Conservation (phyloP, 2,888 invertebrate genomes). For the Caenorhabditis japonica region DNA sequence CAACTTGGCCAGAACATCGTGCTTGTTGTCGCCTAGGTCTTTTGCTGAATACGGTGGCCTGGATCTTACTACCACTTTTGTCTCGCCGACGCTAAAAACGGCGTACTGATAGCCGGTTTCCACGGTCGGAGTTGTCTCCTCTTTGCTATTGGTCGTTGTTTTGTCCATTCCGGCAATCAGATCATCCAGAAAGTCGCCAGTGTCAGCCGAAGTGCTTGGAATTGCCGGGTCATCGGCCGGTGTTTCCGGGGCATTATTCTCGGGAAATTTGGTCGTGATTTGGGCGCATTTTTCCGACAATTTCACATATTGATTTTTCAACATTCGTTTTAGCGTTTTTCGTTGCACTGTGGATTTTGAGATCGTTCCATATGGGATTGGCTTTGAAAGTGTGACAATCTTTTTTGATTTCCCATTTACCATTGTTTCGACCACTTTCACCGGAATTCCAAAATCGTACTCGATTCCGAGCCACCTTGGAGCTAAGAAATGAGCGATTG, state of each 20-base stretch:
- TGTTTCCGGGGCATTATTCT: too few relatives aligned
- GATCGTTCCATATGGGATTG: conserved; percentile 14
- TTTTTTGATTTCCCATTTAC: conserved; percentile 13
- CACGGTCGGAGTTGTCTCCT: too few relatives aligned
- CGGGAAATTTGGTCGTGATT: too few relatives aligned
- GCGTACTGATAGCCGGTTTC: conserved; percentile 32
- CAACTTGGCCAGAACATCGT: not conserved
- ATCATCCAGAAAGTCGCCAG: conserved; percentile 5
- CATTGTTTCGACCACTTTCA: conserved; percentile 8
- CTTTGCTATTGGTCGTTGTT: not conserved
- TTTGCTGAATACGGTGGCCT: conserved; percentile 13
- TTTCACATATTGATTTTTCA: conserved; percentile 16
- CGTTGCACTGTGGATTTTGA: conserved; percentile 18
- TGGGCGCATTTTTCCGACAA: not conserved
- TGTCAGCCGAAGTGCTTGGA: not conserved
- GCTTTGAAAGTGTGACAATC: conserved; percentile 24
- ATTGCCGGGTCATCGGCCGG: too few relatives aligned
- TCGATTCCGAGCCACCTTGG: conserved; percentile 34
- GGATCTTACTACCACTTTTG: conserved; percentile 29
- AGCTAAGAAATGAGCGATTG: conserved; percentile 29
- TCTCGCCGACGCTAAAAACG: conserved; percentile 20
- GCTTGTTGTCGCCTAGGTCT: not conserved
- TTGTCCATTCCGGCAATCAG: conserved; percentile 18
- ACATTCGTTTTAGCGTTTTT: conserved; percentile 8
- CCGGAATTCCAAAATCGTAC: conserved; percentile 23